Conservation (phyloP, 2,888 invertebrate genomes). For the Ariolimax columbianus region DNA sequence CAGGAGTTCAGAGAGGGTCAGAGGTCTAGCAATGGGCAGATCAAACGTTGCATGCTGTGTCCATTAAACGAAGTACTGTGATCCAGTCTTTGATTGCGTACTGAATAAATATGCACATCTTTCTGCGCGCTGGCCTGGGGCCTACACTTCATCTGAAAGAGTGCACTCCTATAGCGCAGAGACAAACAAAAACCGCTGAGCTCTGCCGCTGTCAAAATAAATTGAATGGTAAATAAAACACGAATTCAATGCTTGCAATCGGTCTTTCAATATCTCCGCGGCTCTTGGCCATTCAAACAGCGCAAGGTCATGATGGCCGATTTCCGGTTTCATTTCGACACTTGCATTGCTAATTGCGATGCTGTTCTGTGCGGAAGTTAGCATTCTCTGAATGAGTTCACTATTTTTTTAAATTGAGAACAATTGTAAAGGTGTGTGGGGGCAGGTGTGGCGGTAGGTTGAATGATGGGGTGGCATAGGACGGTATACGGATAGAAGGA, state of each 20-base stretch:
- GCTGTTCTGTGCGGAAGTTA: neutral
- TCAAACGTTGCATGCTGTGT: no score
- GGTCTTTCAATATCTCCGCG: neutral
- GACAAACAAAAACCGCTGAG: neutral
- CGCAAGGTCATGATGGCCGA: neutral
- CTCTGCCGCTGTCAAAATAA: neutral
- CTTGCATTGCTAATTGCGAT: neutral
- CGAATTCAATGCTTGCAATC: neutral
- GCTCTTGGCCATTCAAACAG: neutral
- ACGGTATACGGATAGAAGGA: no score
- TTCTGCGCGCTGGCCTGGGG: neutral
- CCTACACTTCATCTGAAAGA: neutral
- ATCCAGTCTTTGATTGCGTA: neutral
- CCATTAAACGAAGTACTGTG: neutral
- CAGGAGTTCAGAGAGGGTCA: no score
- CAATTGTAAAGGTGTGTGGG: no score
- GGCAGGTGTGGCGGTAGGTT: no score
- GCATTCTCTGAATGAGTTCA: neutral
- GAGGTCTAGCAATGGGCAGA: no score
- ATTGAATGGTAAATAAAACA: neutral
- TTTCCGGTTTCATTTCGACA: neutral
- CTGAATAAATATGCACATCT: neutral
- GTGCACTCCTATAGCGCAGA: neutral
- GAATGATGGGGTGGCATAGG: no score
- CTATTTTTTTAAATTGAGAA: no score